Conservation (phyloP, 2,797 vertebrate genomes). For the Ataeniobius toweri region DNA sequence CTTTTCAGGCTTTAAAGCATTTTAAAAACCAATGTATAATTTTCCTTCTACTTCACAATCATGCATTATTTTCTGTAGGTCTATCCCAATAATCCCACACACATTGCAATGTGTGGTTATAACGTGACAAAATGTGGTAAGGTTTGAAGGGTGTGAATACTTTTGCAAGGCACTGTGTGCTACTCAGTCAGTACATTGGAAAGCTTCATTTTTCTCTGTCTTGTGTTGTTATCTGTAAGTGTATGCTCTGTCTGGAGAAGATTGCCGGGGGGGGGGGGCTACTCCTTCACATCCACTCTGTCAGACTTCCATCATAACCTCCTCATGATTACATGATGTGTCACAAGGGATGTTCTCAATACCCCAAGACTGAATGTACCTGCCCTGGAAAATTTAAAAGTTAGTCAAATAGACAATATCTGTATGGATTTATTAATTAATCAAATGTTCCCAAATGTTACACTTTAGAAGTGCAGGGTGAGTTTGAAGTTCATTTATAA, state of each 20-base stretch:
- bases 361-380: slow-evolving; percentile 1
- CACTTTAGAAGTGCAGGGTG: slow-evolving; percentile 9
- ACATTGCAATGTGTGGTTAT: neutral
- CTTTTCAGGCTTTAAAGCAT: no score
- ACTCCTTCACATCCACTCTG: slow-evolving; percentile 43
- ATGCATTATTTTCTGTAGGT: neutral
- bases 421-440: slow-evolving; percentile 5
- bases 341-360: slow-evolving; percentile 8
- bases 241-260: slow-evolving; percentile 27
- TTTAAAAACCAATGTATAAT: no score
- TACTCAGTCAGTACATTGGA: neutral
- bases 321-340: neutral
- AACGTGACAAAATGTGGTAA: neutral
- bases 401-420: neutral
- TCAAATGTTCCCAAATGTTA: neutral
- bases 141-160: neutral
- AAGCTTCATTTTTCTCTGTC: neutral
- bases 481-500: slow-evolving; percentile 31
- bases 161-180: neutral
- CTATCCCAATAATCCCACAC: neutral
- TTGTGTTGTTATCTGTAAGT: neutral
- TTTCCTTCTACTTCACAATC: no score
- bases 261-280: slow-evolving; percentile 2
- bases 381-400: slow-evolving; percentile 8
- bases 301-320: slow-evolving; percentile 28